A percentile compares a stretch with the other conserved stretches of the same genome.
Evolutionary conservation across 2,113 vertebrate genomes (phyloP).

Genomic region (Perca fluviatilis): DNA sequence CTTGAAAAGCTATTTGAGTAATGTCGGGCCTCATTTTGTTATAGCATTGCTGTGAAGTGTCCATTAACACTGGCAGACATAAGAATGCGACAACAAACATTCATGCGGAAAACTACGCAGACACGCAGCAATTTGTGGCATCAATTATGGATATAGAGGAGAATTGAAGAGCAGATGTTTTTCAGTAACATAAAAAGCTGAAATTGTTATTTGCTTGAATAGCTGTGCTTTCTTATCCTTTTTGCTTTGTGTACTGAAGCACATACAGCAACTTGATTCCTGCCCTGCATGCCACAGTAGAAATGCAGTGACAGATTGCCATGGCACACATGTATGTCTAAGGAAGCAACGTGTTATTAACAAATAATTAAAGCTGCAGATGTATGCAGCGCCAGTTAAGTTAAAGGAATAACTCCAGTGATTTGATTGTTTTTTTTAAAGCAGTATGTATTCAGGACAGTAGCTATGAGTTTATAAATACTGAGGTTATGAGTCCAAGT

Average conservation of each 20-base stretch:
- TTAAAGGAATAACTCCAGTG: background rate
- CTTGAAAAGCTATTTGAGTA: slow-evolving; percentile 9
- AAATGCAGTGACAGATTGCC: background rate
- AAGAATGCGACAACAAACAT: background rate
- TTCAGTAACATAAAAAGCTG: background rate
- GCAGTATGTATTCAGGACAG: too few relatives aligned
- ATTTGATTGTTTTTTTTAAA: background rate
- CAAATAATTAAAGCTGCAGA: background rate
- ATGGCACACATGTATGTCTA: background rate
- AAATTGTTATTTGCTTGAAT: background rate
- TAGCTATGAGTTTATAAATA: background rate
- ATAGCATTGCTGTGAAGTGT: slow-evolving; percentile 20
- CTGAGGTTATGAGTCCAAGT: background rate
- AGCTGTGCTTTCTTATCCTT: background rate
- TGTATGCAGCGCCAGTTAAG: background rate
- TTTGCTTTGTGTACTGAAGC: background rate
- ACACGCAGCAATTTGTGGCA: background rate
- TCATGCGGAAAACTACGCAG: background rate
- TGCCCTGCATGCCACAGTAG: background rate
- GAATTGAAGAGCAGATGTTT: slow-evolving; percentile 18
- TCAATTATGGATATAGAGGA: slow-evolving; percentile 9
- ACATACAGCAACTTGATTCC: background rate
- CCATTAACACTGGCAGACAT: slow-evolving; percentile 6
- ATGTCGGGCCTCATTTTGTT: slow-evolving; percentile 15
- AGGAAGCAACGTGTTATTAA: background rate